Evolutionary conservation across 2,797 vertebrate genomes (phyloP), one percentile per base, ranked within the genome.

Genomic region (Chaetodon trifasciatus): DNA sequence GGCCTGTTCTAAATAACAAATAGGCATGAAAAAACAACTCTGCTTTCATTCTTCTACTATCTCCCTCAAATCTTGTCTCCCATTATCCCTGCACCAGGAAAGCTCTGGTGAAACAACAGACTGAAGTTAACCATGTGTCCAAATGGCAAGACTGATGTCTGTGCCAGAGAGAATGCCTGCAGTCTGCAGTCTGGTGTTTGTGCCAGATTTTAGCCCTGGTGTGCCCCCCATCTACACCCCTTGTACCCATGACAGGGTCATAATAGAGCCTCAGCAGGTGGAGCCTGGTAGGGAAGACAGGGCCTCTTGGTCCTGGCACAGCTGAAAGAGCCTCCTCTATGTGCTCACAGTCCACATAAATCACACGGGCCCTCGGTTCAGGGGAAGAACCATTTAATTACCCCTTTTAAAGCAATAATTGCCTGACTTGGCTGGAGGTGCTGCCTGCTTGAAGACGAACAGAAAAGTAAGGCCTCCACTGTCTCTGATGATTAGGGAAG

Each of bases 301-400:
- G 81, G 77, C 62, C 79, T 86, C 77, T 79, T 84, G 74, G n/a
- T 69, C 78, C 68, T 89, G 82, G 81, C 65, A 86, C 78, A 77
- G 84, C 83, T 87, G 82, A 89, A 78, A 74, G 77, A 89, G 66
- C 80, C 71, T 81, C 86, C 72, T 90, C 76, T 84, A 53, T 86
- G 77, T 78, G 79, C 77, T 83, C 74, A 75, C 70, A 74, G 69
- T 57, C 53, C 71, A 69, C 83, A 82, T 93, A 92, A 93, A 93
- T 93, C 90, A 91, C 57, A 81, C 78, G 64, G 79, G 73, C 74
- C 72, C 67, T 81, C 82, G 13, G 80, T 84, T 91, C 78, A 84
- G 77, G 66, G 70, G 63, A 89, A 85, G 85, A 83, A 84, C 68
- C 70, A 67, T 93, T 94, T 93, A 93, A 95, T 94, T 93, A 90